These are phyloP conservation scores for Diploscapter pachys DNA, from an alignment of 1,140 invertebrate genomes.

Conservation along the genomic window DNA sequence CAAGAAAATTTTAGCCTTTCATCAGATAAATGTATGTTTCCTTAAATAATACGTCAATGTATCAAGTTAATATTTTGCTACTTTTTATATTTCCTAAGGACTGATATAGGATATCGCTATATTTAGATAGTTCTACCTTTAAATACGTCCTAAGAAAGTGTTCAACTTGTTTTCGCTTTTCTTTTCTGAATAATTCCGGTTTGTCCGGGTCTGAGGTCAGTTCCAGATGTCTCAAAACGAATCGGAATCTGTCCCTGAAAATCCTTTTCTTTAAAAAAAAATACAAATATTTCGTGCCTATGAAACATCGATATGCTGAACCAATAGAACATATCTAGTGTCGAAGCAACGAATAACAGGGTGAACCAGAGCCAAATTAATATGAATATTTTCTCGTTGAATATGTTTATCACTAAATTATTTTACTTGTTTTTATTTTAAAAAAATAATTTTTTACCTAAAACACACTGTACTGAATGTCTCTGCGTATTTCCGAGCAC, in stretches of 20 bases:
- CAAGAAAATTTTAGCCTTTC: no score
- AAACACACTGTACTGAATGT: conserved; percentile 62
- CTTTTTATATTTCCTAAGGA: no score
- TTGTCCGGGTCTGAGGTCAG: conserved; percentile 57
- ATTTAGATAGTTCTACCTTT: conserved; percentile 45
- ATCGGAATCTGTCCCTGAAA: conserved; percentile 51
- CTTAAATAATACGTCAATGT: no score
- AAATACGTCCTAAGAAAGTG: conserved; percentile 57
- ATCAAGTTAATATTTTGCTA: no score
- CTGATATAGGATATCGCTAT: no score
- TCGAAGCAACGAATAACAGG: conserved; percentile 62
- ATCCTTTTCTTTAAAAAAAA: neutral
- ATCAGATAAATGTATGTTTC: no score
- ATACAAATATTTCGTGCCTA: conserved; percentile 2
- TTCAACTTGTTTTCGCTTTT: conserved; percentile 58
- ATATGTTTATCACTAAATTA: conserved; percentile 62
- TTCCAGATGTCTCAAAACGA: conserved; percentile 56
- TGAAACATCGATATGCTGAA: conserved; percentile 58
- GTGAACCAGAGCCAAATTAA: conserved; percentile 66
- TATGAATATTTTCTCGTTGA: conserved; percentile 64
- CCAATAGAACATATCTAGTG: conserved; percentile 59
- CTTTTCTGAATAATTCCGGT: conserved; percentile 57
- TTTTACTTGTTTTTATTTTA: no score
- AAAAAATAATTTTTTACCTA: conserved; percentile 28
- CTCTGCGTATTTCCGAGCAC: conserved; percentile 62